Evolutionary conservation across 23 tunicate genomes (phyloP), one percentile per base, ranked within the genome.

Genomic region (Botrylloides violaceus): DNA sequence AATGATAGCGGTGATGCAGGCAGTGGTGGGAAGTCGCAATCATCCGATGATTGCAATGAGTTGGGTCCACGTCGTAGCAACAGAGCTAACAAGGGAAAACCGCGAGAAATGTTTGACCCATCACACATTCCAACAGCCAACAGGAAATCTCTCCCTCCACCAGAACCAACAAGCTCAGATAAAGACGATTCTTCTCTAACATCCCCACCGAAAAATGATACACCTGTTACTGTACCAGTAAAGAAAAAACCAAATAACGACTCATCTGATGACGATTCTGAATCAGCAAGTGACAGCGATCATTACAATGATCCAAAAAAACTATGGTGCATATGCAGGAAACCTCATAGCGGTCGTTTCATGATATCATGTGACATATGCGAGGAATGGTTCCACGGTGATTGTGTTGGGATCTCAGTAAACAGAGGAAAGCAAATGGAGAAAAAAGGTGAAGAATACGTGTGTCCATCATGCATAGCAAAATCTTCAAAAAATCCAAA

Each of bases 341-440:
- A 85, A 61, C 94, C 94, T 2, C 94, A 85, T 43, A 66, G 74
- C 48, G 83, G 83, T 59, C 75, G 95, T 32, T 87, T 87, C 55
- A 87, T 87, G 95, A 87, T 87, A 23, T 87, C 95, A 7, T 87
- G 95, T 32, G 95, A 87, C 35, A 49, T 66, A 12, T 87, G 95
- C 71, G 95, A 87, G 59, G 86, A 87, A 29, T 87, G 95, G 95
- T 87, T 70, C 32, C 95, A 87, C 64, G 95, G 95, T 4, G 95
- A 87, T 36, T 87, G 95, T 66, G 95, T 87, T 25, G 95, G 95
- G 19, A 81, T 87, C 38, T 49, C 95, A 24, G 70, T 87, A 26
- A 74, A 80, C 61, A 37, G 77, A 4, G 95, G 95, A 31, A 80
- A 76, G 66, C 72, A 80, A 29, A 87, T 87, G 95, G 95, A 87